Percentiles rank a stretch among this genome's conserved stretches.
These are phyloP conservation scores for Cerastis leucographa DNA, from an alignment of 2,888 invertebrate species.

Conservation along the genomic window DNA sequence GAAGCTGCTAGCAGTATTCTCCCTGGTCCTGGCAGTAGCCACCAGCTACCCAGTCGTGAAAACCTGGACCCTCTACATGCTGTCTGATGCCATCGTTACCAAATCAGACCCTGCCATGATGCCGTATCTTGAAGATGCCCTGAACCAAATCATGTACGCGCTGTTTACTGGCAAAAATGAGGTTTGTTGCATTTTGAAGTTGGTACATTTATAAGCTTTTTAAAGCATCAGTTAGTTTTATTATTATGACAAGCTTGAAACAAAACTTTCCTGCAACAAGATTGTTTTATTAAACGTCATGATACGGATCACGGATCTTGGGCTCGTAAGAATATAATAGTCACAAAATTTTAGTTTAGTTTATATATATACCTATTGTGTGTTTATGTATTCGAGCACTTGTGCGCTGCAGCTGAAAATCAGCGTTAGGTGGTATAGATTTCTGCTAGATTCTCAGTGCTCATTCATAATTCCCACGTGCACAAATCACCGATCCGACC, in stretches of 20 bases:
- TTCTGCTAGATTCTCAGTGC: neutral
- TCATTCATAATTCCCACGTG: neutral
- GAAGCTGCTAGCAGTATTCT: conserved; percentile 52
- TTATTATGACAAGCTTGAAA: too few relatives aligned
- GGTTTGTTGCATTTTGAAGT: conserved; percentile 44
- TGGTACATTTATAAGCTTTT: neutral
- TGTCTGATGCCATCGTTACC: conserved; percentile 71
- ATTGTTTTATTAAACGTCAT: too few relatives aligned
- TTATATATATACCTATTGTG: too few relatives aligned
- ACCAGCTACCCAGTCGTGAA: conserved; percentile 64
- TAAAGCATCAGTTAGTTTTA: neutral
- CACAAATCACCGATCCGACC: neutral
- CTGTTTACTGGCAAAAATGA: conserved; percentile 58
- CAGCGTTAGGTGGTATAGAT: too few relatives aligned
- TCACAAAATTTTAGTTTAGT: too few relatives aligned
- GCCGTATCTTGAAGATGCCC: conserved; percentile 67
- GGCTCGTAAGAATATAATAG: too few relatives aligned
- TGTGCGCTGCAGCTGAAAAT: too few relatives aligned
- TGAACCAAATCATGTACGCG: conserved; percentile 65
- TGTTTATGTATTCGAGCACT: too few relatives aligned
- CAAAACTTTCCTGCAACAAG: too few relatives aligned
- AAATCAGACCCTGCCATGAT: conserved; percentile 62
- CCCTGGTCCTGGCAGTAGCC: conserved; percentile 66
- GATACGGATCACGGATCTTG: too few relatives aligned
- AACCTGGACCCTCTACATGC: conserved; percentile 72